Evolutionary conservation across 2,888 invertebrate genomes (phyloP).

Genomic region (Zootermopsis nevadensis): DNA sequence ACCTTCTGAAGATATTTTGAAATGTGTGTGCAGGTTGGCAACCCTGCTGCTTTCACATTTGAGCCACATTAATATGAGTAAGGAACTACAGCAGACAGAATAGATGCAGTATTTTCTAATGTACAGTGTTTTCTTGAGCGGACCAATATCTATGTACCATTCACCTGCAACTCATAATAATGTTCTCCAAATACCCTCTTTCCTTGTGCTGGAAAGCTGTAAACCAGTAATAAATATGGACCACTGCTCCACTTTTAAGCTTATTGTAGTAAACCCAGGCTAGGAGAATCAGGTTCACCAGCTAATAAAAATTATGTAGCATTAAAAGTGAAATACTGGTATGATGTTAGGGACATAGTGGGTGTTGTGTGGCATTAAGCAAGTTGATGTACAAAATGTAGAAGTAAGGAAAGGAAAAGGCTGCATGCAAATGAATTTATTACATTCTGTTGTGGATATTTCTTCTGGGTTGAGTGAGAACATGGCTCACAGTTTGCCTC

Average conservation of each 20-base stretch:
- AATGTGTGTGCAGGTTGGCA: not conserved
- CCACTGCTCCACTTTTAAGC: not conserved
- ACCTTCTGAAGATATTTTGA: not conserved
- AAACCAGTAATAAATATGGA: not conserved
- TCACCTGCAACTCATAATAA: not conserved
- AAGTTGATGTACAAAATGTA: too few species aligned
- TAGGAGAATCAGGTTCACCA: not conserved
- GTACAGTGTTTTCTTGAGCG: constrained; percentile 3
- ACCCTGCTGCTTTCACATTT: not conserved
- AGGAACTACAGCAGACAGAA: not conserved
- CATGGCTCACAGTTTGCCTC: too few species aligned
- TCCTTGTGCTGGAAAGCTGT: not conserved
- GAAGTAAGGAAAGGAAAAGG: too few species aligned
- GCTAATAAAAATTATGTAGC: not conserved
- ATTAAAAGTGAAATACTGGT: not conserved
- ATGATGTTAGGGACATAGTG: too few species aligned
- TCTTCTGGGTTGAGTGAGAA: too few species aligned
- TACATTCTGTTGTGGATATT: too few species aligned
- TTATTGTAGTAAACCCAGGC: not conserved
- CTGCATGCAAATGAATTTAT: too few species aligned
- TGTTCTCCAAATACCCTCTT: not conserved
- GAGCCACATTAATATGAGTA: constrained; percentile 1
- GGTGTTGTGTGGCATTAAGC: too few species aligned
- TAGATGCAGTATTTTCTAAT: constrained; percentile 23
- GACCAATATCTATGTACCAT: constrained; percentile 18